Evolutionary conservation across 2,113 vertebrate species (phyloP), one percentile per base, ranked within the genome.

Genomic region (Oreochromis aureus): DNA sequence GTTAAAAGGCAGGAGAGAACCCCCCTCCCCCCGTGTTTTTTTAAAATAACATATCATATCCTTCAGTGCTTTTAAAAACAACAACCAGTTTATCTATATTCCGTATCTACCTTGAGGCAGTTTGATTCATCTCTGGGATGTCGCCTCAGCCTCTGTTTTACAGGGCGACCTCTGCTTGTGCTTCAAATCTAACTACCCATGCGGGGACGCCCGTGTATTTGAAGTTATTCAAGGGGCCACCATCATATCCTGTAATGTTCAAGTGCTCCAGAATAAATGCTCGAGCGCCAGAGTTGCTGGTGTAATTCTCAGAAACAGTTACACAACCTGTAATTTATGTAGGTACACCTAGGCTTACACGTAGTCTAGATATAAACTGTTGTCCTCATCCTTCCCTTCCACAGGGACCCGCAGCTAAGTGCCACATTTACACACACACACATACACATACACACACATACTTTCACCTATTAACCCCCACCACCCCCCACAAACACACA

Each of bases 331-430:
- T 89, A 88, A 89, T 94, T 88, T 80, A 44, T 59, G 10, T 66
- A 54, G 53, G 41, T 86, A 92, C 89, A 89, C 90, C 87, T 93
- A 82, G 92, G 84, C 86, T 86, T 59, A 3, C 51, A 61, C 76
- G 87, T 84, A 89, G 81, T 44, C 81, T 92, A 76, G 86, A 87
- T 78, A 41, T 90, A 82, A 89, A 86, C 71, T 51, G 71, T 51
- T 51, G 89, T 89, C 83, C 78, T 89, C 89, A 91, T 82, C 83
- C 46, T 59, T 82, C 46, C 54, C 56, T 83, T 90, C 83, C 80
- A 69, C 19, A 19, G 81, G 71, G 86, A 92, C 55, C 76, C 66
- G 82, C 73, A 82, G 66, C 41, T 81, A 83, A 88, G 83, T 88
- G 80, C 36, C 86, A 85, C 83, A 90, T 30, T 39, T 69, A 80